These are phyloP conservation scores for Scomber colias DNA, from an alignment of 2,113 vertebrate species.

Conservation along the genomic window DNA sequence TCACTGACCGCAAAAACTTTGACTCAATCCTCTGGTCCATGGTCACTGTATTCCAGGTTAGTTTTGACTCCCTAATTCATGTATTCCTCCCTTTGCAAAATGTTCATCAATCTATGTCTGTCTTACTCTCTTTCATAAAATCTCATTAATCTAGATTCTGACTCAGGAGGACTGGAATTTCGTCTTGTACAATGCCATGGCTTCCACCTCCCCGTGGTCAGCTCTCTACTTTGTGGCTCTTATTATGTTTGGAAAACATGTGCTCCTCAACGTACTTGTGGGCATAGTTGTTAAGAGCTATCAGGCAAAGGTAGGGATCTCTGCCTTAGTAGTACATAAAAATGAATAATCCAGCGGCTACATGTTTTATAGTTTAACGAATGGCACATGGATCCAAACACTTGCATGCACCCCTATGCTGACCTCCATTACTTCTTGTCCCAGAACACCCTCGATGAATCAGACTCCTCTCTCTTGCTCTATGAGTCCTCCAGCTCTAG, in stretches of 20 bases:
- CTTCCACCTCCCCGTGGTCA: not conserved
- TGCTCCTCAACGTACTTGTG: constrained; percentile 42
- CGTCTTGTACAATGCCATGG: constrained; percentile 21
- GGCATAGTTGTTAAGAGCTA: constrained; percentile 35
- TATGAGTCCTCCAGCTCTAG: too few species aligned
- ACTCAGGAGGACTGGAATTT: constrained; percentile 46
- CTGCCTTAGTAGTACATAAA: not conserved
- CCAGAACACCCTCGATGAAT: too few species aligned
- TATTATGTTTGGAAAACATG: constrained; percentile 10
- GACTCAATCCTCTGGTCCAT: constrained; percentile 94
- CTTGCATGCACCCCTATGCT: rapidly evolving
- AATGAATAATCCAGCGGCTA: too few species aligned
- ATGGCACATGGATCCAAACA: not conserved
- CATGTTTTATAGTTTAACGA: too few species aligned
- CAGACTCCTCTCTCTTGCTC: too few species aligned
- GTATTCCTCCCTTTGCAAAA: too few species aligned
- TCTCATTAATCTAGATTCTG: constrained; percentile 28
- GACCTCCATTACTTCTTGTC: not conserved
- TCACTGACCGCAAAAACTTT: constrained; percentile 91
- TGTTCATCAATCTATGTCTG: not conserved
- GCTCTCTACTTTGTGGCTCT: not conserved
- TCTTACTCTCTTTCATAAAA: not conserved
- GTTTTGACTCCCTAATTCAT: not conserved
- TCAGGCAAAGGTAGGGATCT: not conserved
- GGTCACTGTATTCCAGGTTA: constrained; percentile 94